phyloP scores from a whole-genome alignment of 2,797 vertebrate species.

The Pseudochaenichthys georgianus region DNA sequence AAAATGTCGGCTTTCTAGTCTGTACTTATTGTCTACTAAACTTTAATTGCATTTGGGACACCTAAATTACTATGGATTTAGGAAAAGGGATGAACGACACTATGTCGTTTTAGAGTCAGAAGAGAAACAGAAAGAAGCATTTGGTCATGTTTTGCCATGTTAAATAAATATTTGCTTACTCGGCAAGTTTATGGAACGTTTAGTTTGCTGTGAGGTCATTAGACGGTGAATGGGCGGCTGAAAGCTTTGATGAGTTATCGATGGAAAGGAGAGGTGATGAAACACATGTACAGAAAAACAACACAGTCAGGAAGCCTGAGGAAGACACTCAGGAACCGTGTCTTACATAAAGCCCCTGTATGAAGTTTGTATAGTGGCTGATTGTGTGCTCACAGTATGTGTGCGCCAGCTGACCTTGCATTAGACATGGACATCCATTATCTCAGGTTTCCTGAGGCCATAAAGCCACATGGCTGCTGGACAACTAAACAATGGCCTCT shows the following conservation, averaged over 20 bases:
- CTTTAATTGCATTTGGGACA: too few species aligned
- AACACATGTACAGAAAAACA: constrained; percentile 41
- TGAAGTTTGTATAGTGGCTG: constrained; percentile 39
- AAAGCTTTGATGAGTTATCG: constrained; percentile 54
- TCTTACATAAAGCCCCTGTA: constrained; percentile 69
- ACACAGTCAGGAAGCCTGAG: constrained; percentile 56
- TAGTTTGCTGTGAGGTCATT: constrained; percentile 31
- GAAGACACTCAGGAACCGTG: constrained; percentile 66
- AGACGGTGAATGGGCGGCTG: constrained; percentile 26
- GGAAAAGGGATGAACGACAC: background rate
- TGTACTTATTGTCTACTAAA: too few species aligned
- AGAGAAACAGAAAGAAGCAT: background rate
- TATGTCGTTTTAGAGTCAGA: background rate
- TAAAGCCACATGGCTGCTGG: constrained; percentile 70
- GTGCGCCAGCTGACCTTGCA: constrained; percentile 70
- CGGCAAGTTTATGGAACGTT: constrained; percentile 37
- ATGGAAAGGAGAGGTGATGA: constrained; percentile 53
- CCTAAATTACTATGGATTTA: background rate
- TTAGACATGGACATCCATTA: constrained; percentile 77
- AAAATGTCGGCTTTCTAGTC: too few species aligned
- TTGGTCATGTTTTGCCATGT: constrained; percentile 4
- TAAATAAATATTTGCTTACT: constrained; percentile 30
- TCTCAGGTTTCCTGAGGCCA: constrained; percentile 80
- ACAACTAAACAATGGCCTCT: constrained; percentile 82
- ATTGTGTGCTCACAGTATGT: constrained; percentile 55